A percentile compares a stretch with the other conserved stretches of the same genome.
Evolutionary conservation across 2,113 vertebrate species (phyloP).

Genomic region (Nycticryphes semicollaris): DNA sequence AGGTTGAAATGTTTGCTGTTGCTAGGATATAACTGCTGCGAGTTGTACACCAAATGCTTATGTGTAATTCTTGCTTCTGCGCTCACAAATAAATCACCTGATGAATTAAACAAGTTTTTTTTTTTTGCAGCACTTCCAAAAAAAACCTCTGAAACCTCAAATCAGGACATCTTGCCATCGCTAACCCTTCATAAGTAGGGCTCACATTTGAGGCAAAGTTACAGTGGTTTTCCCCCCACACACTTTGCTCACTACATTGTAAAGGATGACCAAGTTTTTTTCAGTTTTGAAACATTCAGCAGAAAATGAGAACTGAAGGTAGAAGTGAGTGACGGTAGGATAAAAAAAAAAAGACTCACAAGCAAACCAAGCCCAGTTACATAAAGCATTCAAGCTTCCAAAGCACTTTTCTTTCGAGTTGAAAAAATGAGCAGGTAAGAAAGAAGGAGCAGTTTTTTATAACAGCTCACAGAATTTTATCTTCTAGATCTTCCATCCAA

Average conservation of each 20-base stretch:
- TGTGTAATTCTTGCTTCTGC: neutral
- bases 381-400: neutral
- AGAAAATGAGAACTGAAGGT: neutral
- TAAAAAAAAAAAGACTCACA: neutral
- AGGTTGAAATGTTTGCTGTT: conserved; percentile 8
- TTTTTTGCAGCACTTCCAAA: neutral
- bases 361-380: neutral
- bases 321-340: neutral
- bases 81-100: neutral
- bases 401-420: neutral
- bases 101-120: neutral
- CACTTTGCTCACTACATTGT: neutral
- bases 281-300: neutral
- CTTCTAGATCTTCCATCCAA: neutral
- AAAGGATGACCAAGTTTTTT: neutral
- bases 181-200: neutral
- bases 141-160: neutral
- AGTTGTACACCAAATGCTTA: neutral
- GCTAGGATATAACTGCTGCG: conserved; percentile 23
- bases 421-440: neutral
- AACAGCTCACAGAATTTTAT: neutral
- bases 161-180: neutral
- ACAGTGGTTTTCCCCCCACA: neutral
- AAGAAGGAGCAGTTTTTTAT: neutral
- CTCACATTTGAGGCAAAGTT: neutral